Evolutionary conservation across 2,888 invertebrate species (phyloP).

Genomic region (Tenthredo scrophulariae): DNA sequence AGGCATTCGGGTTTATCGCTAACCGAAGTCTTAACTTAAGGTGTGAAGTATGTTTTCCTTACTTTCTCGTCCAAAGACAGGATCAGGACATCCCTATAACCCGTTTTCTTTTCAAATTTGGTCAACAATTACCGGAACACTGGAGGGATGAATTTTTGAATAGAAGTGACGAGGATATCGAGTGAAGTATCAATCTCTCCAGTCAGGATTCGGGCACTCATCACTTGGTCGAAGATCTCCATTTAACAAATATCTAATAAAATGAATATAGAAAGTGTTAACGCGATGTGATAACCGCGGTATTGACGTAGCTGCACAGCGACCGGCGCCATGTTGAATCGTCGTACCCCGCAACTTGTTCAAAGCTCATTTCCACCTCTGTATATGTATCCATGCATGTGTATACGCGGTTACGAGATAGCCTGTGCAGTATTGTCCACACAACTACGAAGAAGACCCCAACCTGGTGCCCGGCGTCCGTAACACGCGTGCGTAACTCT

Average conservation of each 20-base stretch:
- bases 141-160: background rate
- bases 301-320: slow-evolving; percentile 67
- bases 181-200: too few species aligned
- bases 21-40: background rate
- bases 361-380: background rate
- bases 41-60: too few species aligned
- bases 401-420: background rate
- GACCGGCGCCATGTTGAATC: slow-evolving; percentile 69
- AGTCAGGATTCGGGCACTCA: background rate
- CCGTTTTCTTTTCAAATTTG: background rate
- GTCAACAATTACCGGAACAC: background rate
- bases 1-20: background rate
- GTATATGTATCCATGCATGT: background rate
- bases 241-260: background rate
- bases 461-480: slow-evolving; percentile 14
- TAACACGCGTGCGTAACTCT: slow-evolving; percentile 31
- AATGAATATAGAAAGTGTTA: slow-evolving; percentile 5
- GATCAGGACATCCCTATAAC: background rate
- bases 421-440: background rate
- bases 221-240: background rate
- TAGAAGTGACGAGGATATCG: background rate
- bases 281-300: slow-evolving; percentile 58
- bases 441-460: background rate
- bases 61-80: background rate
- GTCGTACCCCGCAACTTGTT: slow-evolving; percentile 19